phyloP scores from a whole-genome alignment of 2,888 invertebrate species.

The Mechanitis mazaeus region DNA sequence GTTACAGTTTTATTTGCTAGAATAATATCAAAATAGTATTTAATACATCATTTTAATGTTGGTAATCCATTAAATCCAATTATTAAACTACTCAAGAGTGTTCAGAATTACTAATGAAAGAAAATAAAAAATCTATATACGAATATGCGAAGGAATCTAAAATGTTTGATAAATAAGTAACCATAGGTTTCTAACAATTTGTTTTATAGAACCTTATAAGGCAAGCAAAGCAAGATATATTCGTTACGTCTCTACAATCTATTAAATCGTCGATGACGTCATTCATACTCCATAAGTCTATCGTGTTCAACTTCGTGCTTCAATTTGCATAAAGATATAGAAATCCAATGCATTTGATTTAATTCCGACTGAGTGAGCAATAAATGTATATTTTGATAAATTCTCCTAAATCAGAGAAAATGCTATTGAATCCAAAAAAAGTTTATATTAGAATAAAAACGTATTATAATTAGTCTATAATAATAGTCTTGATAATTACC shows the following conservation, averaged over 20 bases:
- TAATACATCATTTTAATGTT: too few species aligned
- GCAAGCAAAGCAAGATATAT: slow-evolving; percentile 1
- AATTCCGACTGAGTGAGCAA: slow-evolving; percentile 7
- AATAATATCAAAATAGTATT: too few species aligned
- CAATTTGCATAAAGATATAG: slow-evolving; percentile 49
- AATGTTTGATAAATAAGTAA: neutral
- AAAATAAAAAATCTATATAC: neutral
- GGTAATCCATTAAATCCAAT: too few species aligned
- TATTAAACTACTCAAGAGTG: too few species aligned
- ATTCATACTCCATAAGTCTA: slow-evolving; percentile 49
- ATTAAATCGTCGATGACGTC: slow-evolving; percentile 46
- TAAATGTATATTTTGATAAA: neutral
- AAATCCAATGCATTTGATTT: slow-evolving; percentile 17
- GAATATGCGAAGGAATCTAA: neutral
- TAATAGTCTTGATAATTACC: too few species aligned
- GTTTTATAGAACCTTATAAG: slow-evolving; percentile 2
- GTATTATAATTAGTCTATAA: too few species aligned
- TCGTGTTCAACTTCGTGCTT: slow-evolving; percentile 45
- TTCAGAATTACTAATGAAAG: too few species aligned
- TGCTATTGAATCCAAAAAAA: too few species aligned
- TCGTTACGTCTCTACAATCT: slow-evolving; percentile 12
- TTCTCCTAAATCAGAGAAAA: too few species aligned
- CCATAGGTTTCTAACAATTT: neutral
- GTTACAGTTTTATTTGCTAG: too few species aligned
- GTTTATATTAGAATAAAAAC: too few species aligned